Evolutionary conservation across 2,888 invertebrate genomes (phyloP), one percentile per base, ranked within the genome.

Genomic region (Seira ritae): DNA sequence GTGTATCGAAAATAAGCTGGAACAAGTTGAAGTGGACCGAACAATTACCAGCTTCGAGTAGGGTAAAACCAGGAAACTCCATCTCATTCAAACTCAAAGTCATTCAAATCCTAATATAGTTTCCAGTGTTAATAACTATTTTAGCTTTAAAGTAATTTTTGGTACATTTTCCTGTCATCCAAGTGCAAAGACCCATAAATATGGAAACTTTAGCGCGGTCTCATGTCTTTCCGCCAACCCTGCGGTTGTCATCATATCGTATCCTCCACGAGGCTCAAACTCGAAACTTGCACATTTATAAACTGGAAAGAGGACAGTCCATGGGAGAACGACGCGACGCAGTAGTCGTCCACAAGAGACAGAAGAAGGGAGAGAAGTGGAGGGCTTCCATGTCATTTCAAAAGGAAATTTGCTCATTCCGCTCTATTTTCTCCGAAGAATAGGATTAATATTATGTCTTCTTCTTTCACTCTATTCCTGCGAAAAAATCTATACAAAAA

Each of bases 321-420:
- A 31, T 8, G 8, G 31, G 2, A 31, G 31, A 4, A 31, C n/a
- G n/a, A n/a, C n/a, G n/a, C n/a, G n/a, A n/a, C n/a, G 31, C 2
- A 31, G 31, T 31, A 31, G 31, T 31, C 2, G 31, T 31, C 31
- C 31, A 31, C 8, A 31, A 4, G 31, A 31, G 31, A 31, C 2
- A 8, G 8, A 31, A 4, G 31, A 31, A n/a, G n/a, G 31, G 31
- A n/a, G 50, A 50, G 50, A 50, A 50, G 50, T 50, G 50, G 15
- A 50, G 50, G 50, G 76, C 67, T 76, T 76, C 68, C 68, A 81
- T 81, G 76, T 71, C 71, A 68, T 76, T 80, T 81, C 74, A 62
- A 67, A 79, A 81, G 81, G 81, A 81, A 81, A 81, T 81, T 81
- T 81, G 55, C 76, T 76, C 81, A 81, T 81, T 81, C 81, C 81